These are phyloP conservation scores for Zygothrica quintamaculata DNA, from an alignment of 2,888 invertebrate genomes.

Conservation along the genomic window DNA sequence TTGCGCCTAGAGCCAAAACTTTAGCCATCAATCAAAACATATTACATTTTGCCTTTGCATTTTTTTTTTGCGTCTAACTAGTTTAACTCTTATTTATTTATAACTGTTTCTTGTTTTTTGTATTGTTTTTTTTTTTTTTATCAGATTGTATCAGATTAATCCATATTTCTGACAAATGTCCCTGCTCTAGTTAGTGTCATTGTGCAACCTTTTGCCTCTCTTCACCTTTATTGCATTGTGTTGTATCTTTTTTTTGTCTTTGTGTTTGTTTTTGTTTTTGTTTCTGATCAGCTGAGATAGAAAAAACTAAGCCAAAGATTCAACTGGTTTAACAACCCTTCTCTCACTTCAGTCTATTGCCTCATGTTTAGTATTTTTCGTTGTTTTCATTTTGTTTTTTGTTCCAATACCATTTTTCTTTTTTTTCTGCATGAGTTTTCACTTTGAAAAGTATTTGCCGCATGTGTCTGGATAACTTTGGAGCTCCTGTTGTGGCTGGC, in stretches of 20 bases:
- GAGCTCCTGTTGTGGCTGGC: slow-evolving; percentile 68
- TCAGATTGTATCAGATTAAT: too few relatives aligned
- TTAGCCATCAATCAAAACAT: too few relatives aligned
- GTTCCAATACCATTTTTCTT: too few relatives aligned
- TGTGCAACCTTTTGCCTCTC: slow-evolving; percentile 4
- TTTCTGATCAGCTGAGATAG: slow-evolving; percentile 60
- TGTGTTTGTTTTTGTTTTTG: slow-evolving; percentile 16
- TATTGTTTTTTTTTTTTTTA: too few relatives aligned
- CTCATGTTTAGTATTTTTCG: slow-evolving; percentile 13
- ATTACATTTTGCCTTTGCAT: too few relatives aligned
- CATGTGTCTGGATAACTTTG: slow-evolving; percentile 76
- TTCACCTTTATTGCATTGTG: too few relatives aligned
- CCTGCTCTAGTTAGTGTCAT: slow-evolving; percentile 39
- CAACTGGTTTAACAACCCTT: slow-evolving; percentile 70
- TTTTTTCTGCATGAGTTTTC: slow-evolving; percentile 66
- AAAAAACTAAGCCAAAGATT: slow-evolving; percentile 53
- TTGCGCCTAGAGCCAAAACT: too few relatives aligned
- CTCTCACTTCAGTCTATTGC: slow-evolving; percentile 52
- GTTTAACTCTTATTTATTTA: too few relatives aligned
- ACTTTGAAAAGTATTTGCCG: slow-evolving; percentile 81
- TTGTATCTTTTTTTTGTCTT: slow-evolving; percentile 14
- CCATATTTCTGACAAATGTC: not conserved
- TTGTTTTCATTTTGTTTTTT: slow-evolving; percentile 3
- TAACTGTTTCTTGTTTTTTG: too few relatives aligned
- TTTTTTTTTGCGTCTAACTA: too few relatives aligned